phyloP scores from a whole-genome alignment of 1,140 invertebrate genomes.

The Drosophila ercepeae region DNA sequence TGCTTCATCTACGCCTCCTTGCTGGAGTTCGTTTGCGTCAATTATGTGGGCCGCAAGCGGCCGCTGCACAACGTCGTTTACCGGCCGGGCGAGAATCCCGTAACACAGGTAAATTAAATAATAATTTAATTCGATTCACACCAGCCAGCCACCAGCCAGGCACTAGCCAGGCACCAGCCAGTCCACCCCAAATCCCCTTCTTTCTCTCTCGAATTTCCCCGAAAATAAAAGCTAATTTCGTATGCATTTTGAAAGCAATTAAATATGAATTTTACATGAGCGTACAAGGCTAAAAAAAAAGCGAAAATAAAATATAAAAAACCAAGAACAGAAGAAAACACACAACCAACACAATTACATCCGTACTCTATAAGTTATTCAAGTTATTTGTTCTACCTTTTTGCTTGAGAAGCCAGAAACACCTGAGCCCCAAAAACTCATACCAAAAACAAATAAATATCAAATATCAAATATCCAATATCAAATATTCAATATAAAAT shows the following conservation, averaged over 20 bases:
- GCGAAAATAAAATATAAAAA: slow-evolving; percentile 7
- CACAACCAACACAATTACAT: slow-evolving; percentile 50
- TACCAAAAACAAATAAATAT: slow-evolving; percentile 19
- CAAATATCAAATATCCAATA: slow-evolving; percentile 16
- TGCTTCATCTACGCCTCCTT: slow-evolving; percentile 97
- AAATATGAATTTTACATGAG: slow-evolving; percentile 66
- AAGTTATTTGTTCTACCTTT: slow-evolving; percentile 43
- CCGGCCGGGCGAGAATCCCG: slow-evolving; percentile 94
- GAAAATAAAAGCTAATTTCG: slow-evolving; percentile 40
- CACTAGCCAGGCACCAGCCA: neutral
- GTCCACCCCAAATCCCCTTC: neutral
- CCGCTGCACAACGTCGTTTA: slow-evolving; percentile 95
- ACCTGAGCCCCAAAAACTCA: slow-evolving; percentile 54
- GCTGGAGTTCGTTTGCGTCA: slow-evolving; percentile 96
- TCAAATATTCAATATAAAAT: slow-evolving; percentile 13
- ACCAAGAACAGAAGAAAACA: slow-evolving; percentile 25
- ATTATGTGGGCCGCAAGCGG: slow-evolving; percentile 96
- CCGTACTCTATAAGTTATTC: slow-evolving; percentile 46
- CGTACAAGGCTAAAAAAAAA: slow-evolving; percentile 36
- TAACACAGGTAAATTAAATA: slow-evolving; percentile 90
- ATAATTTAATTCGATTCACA: slow-evolving; percentile 35
- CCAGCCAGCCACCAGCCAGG: slow-evolving; percentile 14
- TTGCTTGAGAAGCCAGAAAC: slow-evolving; percentile 48
- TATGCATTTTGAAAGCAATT: slow-evolving; percentile 66
- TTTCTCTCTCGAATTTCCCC: neutral